Evolutionary conservation across 1,140 invertebrate genomes (phyloP).

Genomic region (Gryllus bimaculatus): DNA sequence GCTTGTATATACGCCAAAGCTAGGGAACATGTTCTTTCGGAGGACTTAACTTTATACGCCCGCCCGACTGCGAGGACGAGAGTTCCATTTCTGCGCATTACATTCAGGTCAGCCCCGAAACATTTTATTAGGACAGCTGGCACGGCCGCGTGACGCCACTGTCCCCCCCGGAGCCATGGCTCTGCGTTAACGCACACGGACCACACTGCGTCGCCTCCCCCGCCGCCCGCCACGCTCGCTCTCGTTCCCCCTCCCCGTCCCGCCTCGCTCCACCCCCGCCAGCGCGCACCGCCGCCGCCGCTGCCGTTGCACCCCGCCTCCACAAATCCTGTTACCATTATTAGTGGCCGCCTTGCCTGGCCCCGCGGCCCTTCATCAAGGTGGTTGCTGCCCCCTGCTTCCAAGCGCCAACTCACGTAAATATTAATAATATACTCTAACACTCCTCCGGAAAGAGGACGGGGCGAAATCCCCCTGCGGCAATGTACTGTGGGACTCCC

Average conservation of each 20-base stretch:
- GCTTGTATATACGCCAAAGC: too few species aligned
- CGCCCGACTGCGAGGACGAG: too few species aligned
- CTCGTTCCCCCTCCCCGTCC: neutral
- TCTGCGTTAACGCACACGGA: neutral
- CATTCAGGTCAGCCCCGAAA: too few species aligned
- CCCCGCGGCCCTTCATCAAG: neutral
- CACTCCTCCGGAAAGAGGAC: neutral
- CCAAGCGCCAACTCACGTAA: neutral
- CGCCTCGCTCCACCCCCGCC: too few species aligned
- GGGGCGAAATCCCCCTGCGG: neutral
- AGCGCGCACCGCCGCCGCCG: too few species aligned
- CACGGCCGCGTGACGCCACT: neutral
- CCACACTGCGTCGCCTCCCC: too few species aligned
- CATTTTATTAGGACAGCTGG: too few species aligned
- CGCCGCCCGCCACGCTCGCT: neutral
- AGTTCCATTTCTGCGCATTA: too few species aligned
- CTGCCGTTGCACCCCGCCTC: neutral
- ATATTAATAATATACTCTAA: neutral
- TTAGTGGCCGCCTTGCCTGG: neutral
- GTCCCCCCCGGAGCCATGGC: neutral
- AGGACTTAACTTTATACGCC: too few species aligned
- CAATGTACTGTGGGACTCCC: neutral
- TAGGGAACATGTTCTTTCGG: too few species aligned
- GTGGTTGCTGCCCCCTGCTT: neutral
- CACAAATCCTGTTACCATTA: neutral